Base-by-base conservation (phyloP, 1,140 invertebrate species). In the Periplaneta americana region DNA sequence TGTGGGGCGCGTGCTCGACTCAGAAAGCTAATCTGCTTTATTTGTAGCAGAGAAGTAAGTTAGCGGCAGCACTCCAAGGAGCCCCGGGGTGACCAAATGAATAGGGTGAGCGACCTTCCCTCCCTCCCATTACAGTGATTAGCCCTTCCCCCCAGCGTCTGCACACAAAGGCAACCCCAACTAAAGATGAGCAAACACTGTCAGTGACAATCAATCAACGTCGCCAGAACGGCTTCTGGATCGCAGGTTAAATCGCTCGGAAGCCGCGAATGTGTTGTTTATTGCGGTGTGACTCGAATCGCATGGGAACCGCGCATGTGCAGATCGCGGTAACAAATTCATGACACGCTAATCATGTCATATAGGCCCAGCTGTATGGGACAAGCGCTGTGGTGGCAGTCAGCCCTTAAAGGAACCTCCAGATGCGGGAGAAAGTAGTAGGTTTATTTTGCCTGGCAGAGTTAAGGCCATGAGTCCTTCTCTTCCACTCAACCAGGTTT, bases 121-220 rank as follows among this genome's bases (percentile, higher is more conserved):
- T n/a, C 33, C 75, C 75, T 9, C 75, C 75, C 75, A 77, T 77
- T 77, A 77, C 33, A 34, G 33, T 77, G 75, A 77, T 77, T 77
- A 77, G 75, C 75, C 75, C 33, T 31, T 31, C 13, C 75, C 9
- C 17, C 31, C 75, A 9, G 75, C 75, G 31, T 28, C 75, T 34
- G 32, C 35, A 36, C 75, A 36, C 75, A 34, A 36, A 34, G 75
- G 33, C 33, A n/a, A 36, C 75, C 33, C 33, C 75, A 77, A 77
- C 35, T 34, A 77, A 77, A 34, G 35, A 34, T 77, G 35, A 34
- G 75, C 75, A 77, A 77, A 77, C 75, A 77, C 35, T 34, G 35
- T 36, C 75, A 22, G 17, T 34, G 17, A 34, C 75, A 34, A 77
- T 34, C 33, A 77, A 34, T 36, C 35, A 34, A 34, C 35, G 35